Conservation (phyloP, 2,797 vertebrate genomes). For the Caiman crocodilus region DNA sequence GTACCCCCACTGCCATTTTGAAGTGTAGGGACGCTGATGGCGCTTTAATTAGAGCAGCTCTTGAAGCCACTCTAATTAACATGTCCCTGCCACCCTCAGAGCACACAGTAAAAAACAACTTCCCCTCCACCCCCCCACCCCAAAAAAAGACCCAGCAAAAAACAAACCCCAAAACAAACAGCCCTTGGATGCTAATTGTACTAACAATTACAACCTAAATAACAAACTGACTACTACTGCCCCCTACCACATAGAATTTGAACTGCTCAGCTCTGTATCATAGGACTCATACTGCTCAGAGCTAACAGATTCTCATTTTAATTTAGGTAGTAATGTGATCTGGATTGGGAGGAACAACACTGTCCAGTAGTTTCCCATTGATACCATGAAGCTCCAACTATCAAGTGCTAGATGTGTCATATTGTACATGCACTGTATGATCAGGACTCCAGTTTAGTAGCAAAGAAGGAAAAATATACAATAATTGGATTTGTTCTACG, state of each 20-base stretch:
- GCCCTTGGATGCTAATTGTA: no score
- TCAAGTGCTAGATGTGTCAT: background rate
- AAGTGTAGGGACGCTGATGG: no score
- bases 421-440: background rate
- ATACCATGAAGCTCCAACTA: background rate
- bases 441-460: background rate
- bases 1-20: no score
- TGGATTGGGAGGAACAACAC: background rate
- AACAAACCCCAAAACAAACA: no score
- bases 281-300: background rate
- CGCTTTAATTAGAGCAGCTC: no score
- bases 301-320: background rate
- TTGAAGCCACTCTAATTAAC: no score
- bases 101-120: no score
- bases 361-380: background rate
- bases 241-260: background rate
- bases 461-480: background rate
- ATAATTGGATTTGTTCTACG: background rate
- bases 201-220: background rate
- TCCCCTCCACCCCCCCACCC: no score
- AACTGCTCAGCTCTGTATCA: fast-evolving
- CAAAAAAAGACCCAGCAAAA: no score
- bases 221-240: background rate
- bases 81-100: no score
- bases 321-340: fast-evolving